Conservation (phyloP, 2,888 invertebrate species). For the Torymus auratus region DNA sequence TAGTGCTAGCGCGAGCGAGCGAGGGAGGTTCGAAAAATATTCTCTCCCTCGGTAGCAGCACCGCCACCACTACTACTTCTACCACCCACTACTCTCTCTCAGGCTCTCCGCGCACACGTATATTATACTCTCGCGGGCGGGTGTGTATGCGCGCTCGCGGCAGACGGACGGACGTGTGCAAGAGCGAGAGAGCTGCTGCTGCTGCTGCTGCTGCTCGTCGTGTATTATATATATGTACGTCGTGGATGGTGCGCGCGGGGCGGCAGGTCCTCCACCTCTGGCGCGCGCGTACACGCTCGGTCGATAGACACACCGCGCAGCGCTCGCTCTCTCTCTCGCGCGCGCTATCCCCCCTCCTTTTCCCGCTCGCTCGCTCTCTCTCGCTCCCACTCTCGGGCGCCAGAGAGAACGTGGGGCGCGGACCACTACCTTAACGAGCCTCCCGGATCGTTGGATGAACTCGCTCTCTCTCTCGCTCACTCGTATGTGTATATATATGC, state of each 20-base stretch:
- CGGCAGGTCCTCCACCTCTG: conserved; percentile 50
- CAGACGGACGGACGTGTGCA: no score
- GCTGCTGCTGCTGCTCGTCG: neutral
- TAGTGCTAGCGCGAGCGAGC: no score
- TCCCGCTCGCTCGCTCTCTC: neutral
- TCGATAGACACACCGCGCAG: conserved; percentile 27
- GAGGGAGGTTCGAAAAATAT: no score
- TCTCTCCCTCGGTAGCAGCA: no score
- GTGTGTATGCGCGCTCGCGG: no score
- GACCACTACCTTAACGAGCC: conserved; percentile 74
- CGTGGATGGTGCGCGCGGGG: conserved; percentile 37
- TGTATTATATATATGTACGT: neutral
- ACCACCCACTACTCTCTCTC: no score
- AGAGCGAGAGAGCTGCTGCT: no score
- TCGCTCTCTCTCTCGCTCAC: conserved; percentile 23
- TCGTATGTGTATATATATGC: neutral
- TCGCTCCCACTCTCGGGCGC: conserved; percentile 22
- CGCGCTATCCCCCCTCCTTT: conserved; percentile 19
- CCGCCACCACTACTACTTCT: no score
- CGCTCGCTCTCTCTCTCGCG: conserved; percentile 12
- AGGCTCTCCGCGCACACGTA: no score
- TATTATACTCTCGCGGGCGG: no score
- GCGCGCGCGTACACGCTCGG: conserved; percentile 30
- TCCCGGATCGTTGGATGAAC: conserved; percentile 75
- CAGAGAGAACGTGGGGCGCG: conserved; percentile 70